Conservation (phyloP, 2,797 vertebrate genomes). For the Melanotaenia parkinsoni region DNA sequence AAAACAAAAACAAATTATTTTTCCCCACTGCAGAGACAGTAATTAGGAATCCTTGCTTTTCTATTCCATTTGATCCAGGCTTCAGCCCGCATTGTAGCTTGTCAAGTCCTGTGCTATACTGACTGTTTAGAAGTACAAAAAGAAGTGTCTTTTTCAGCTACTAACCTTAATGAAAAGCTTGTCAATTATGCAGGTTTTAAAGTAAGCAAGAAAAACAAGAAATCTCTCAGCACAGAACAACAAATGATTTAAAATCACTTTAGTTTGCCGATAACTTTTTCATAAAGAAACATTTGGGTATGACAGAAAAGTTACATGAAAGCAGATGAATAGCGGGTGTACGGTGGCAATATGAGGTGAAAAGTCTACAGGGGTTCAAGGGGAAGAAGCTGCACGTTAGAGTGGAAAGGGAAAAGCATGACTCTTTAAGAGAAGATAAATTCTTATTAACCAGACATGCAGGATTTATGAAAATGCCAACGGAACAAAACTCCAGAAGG, state of each 20-base stretch:
- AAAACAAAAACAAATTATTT: conserved; percentile 57
- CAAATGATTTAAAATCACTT: not conserved
- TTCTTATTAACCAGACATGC: not conserved
- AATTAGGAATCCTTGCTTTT: conserved; percentile 52
- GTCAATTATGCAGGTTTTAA: conserved; percentile 19
- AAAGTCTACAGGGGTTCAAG: not conserved
- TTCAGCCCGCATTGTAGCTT: conserved; percentile 20
- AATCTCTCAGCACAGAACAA: conserved; percentile 4
- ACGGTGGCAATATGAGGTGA: not conserved
- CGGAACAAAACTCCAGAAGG: not conserved
- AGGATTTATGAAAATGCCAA: not conserved
- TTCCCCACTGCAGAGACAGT: conserved; percentile 13
- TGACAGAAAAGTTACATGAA: conserved; percentile 8
- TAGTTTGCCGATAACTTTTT: not conserved
- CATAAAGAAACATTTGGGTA: not conserved
- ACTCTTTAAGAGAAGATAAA: not conserved
- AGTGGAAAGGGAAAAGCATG: not conserved
- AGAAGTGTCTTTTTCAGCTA: conserved; percentile 16
- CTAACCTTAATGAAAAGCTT: conserved; percentile 37
- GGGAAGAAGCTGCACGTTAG: not conserved
- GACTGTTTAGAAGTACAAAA: conserved; percentile 42
- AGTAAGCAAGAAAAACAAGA: conserved; percentile 23
- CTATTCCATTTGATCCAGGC: conserved; percentile 59
- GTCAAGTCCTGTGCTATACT: conserved; percentile 28
- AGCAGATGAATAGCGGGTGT: not conserved